phyloP scores from a whole-genome alignment of 23 tunicate genomes.

The Ascidia mentula region DNA sequence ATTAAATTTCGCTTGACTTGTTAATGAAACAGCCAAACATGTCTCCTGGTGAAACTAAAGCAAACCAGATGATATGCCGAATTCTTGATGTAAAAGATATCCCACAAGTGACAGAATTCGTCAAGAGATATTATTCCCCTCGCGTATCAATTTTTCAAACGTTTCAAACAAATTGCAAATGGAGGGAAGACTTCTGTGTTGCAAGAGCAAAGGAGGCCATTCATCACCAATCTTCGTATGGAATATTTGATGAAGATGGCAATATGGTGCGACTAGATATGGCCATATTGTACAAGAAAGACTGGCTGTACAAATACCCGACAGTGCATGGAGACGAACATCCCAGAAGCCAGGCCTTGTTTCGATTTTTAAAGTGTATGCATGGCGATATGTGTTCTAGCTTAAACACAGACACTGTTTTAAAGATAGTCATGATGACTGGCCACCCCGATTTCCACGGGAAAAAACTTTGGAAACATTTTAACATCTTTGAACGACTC shows the following conservation, averaged over 20 bases:
- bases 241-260: neutral
- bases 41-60: too few relatives aligned
- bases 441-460: neutral
- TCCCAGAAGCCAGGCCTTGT: neutral
- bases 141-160: too few relatives aligned
- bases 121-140: neutral
- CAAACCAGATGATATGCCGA: too few relatives aligned
- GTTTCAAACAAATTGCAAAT: too few relatives aligned
- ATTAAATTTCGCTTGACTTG: too few relatives aligned
- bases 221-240: neutral
- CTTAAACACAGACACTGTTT: neutral
- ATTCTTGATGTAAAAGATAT: neutral
- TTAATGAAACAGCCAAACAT: too few relatives aligned
- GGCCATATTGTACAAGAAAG: neutral
- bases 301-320: neutral
- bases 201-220: neutral
- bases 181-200: too few relatives aligned
- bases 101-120: neutral
- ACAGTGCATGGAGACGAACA: neutral
- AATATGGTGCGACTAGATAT: neutral
- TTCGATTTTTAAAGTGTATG: neutral
- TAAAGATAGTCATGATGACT: neutral
- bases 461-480: neutral
- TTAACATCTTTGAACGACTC: neutral
- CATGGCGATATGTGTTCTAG: neutral